phyloP scores from a whole-genome alignment of 2,797 vertebrate genomes.

The Tenualosa thibaudeaui region DNA sequence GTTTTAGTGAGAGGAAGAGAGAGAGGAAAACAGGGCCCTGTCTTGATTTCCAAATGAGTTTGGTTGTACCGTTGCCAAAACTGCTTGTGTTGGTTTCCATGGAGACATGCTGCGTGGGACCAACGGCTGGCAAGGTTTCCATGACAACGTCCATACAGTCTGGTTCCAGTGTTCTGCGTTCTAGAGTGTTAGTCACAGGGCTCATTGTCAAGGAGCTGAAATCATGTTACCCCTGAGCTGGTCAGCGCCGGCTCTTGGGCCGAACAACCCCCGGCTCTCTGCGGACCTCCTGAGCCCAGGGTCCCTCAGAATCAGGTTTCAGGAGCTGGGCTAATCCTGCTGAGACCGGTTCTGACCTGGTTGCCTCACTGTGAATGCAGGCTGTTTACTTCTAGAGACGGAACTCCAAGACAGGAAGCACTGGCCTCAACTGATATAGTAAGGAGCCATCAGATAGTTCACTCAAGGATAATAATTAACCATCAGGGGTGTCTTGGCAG shows the following conservation, averaged over 20 bases:
- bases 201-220: constrained; percentile 45
- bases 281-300: constrained; percentile 48
- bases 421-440: background rate
- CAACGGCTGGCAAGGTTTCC: constrained; percentile 13
- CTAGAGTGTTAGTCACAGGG: constrained; percentile 28
- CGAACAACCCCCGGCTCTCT: constrained; percentile 30
- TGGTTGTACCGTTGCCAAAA: constrained; percentile 15
- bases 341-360: constrained; percentile 50
- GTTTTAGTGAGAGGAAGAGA: background rate
- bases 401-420: background rate
- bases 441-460: background rate
- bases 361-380: background rate
- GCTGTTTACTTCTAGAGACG: background rate
- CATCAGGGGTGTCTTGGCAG: background rate
- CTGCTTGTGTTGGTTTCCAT: constrained; percentile 26
- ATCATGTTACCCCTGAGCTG: constrained; percentile 52
- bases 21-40: background rate
- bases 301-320: constrained; percentile 49
- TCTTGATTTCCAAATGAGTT: constrained; percentile 2
- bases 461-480: background rate
- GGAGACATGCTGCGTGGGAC: constrained; percentile 19
- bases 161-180: constrained; percentile 31
- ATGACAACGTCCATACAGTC: constrained; percentile 26
- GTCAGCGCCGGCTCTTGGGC: constrained; percentile 29
- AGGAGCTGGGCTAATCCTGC: constrained; percentile 43